Evolutionary conservation across 2,888 invertebrate genomes (phyloP), one percentile per base, ranked within the genome.

Genomic region (Hydrotaea cyrtoneurina): DNA sequence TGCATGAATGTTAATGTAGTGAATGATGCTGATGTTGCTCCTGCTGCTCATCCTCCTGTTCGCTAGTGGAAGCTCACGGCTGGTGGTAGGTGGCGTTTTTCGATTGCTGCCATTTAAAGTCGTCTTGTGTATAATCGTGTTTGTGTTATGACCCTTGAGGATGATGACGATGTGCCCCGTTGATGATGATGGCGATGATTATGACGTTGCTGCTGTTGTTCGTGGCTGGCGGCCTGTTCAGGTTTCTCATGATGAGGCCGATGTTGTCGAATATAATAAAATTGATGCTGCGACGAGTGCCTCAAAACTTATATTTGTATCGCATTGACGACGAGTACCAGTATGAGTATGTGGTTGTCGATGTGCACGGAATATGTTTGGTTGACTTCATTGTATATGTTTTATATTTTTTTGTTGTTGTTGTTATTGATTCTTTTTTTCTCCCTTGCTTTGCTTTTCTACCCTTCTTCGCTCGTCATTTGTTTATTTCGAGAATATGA

Each of bases 121-220:
- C 66, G 19, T n/a, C 69, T 59, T 69, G 46, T 69, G 57, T 69
- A 69, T 59, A 69, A 77, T 66, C 57, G 69, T 66, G 69, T 77
- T 55, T 71, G 62, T 62, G 59, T 73, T 79, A 79, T 79, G 79
- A 79, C 73, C 73, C 79, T 74, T 79, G 79, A 73, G 64, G 73
- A 73, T 73, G 64, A 79, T 74, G 66, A 72, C 39, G 66, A 46
- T 50, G 62, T 72, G 66, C 36, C 66, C 13, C 78, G 7, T 31
- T 31, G 3, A 31, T 31, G 31, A 31, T 31, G 31, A 31, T 31
- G 64, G 26, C 69, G n/a, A 50, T 77, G 21, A 66, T 66, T 43
- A 21, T 73, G 50, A 46, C 73, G 71, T 26, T 75, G 46, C 19
- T 55, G 53, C 39, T 74, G 55, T 39, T 73, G 50, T 26, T 21